Percentiles rank a stretch among this genome's conserved stretches.
Conservation (phyloP, 2,888 invertebrate species). For the Copidosoma aretas region DNA sequence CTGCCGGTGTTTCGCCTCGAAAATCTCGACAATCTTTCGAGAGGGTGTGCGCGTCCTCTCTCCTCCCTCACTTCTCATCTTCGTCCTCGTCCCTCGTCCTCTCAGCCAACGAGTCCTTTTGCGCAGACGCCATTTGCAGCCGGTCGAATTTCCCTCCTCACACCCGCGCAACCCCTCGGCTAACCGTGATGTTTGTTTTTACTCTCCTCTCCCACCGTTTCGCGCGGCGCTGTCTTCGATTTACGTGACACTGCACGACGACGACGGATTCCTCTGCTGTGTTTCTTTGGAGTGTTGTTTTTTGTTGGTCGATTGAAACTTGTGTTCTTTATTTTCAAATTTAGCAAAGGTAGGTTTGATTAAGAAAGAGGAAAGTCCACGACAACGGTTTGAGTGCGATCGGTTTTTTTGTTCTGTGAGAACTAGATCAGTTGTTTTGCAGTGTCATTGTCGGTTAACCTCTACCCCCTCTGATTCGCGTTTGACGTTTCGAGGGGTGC, state of each 20-base stretch:
- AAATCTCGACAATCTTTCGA: neutral
- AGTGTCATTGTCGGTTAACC: conserved; percentile 54
- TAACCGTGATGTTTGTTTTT: neutral
- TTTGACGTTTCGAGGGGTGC: no score
- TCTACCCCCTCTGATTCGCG: neutral
- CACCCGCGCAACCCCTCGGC: neutral
- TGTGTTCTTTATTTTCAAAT: conserved; percentile 23
- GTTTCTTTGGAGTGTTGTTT: conserved; percentile 27
- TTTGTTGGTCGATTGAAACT: conserved; percentile 5
- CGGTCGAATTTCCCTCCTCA: conserved; percentile 25
- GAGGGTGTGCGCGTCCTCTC: neutral
- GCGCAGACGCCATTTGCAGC: conserved; percentile 40
- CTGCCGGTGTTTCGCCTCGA: neutral
- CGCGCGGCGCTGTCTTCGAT: conserved; percentile 31
- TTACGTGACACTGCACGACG: conserved; percentile 36
- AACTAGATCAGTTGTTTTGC: conserved; percentile 47
- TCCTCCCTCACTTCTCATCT: no score
- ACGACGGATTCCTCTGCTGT: neutral
- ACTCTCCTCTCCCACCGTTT: conserved; percentile 1
- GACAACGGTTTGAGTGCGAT: no score
- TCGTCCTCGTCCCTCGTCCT: no score
- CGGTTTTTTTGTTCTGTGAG: neutral
- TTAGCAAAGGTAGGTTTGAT: conserved; percentile 45
- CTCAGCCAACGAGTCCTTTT: no score
- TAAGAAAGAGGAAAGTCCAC: no score